These are phyloP conservation scores for Aramus guarauna DNA, from an alignment of 2,113 vertebrate species.

Conservation along the genomic window DNA sequence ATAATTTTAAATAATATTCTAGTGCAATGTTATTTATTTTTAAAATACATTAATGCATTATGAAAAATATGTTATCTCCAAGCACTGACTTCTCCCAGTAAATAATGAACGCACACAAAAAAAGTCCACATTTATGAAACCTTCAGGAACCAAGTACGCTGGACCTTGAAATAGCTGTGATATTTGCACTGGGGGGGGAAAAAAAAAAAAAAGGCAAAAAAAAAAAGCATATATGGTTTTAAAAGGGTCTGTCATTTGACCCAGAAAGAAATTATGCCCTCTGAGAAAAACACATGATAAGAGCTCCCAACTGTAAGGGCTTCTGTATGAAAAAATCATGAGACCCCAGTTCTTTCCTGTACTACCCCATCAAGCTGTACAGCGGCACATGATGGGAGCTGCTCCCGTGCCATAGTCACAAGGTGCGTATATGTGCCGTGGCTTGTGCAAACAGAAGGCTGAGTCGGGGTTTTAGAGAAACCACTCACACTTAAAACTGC, in stretches of 20 bases:
- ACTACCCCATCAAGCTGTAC: too few relatives aligned
- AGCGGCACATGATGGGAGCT: neutral
- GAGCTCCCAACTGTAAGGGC: neutral
- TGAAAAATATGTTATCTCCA: neutral
- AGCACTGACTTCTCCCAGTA: neutral
- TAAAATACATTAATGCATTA: neutral
- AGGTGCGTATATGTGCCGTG: neutral
- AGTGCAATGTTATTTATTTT: neutral
- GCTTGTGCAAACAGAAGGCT: neutral
- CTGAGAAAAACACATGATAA: neutral
- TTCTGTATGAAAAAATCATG: neutral
- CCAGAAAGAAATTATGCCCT: neutral
- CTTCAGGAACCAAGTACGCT: neutral
- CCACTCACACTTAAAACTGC: accelerated
- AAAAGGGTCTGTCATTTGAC: neutral
- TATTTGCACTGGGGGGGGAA: neutral
- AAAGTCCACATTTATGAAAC: neutral
- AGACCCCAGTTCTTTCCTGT: neutral
- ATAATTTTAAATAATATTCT: neutral
- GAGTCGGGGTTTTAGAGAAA: neutral
- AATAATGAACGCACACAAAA: neutral
- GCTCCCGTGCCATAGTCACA: accelerated
- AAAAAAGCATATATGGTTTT: neutral
- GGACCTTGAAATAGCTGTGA: neutral
- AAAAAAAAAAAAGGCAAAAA: neutral